Base-by-base conservation (phyloP, 2,797 vertebrate genomes). In the Enteromius afrohamiltoni region DNA sequence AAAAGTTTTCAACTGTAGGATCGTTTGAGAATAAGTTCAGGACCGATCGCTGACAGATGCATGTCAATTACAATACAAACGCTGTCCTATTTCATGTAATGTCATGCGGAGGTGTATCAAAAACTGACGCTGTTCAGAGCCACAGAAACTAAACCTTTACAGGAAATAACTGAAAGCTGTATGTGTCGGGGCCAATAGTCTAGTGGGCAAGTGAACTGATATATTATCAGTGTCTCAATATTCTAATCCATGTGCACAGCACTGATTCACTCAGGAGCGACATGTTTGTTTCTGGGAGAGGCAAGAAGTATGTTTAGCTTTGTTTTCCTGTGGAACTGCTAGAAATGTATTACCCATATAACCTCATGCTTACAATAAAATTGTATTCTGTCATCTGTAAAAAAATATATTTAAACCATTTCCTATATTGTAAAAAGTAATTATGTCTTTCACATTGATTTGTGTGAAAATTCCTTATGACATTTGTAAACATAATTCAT, bases 1-100 rank as follows among this genome's bases (percentile, higher is more conserved):
- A 74, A 75, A 84, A 85, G 26, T 88, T 85, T 81, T 70, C 47
- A 19, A 49, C 40, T 14, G 65, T 58, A 69, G 29, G 31, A 31
- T 58, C 4, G 3, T 45, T 77, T 58, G 19, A 83, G 64, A 69
- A 16, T 21, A 82, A 75, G 70, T 75, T 76, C 71, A n/a, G 17
- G 23, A 79, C 58, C 10, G 21, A 64, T 62, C 21, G 6, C 49
- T 64, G 17, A 2, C 58, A 53, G 47, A 45, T 19, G 58, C 42
- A 31, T 77, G 76, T 7, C 4, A 0, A 42, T 47, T 64, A 49
- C 19, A 62, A 64, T 47, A 49, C 11, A 45, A 77, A 31, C 7
- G 13, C 6, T 13, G 29, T 34, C 9, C 40, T 4, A 5, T 73
- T 17, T 40, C 2, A 55, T 42, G 17, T 29, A 37, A 71, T 0